A percentile compares a stretch with the other conserved stretches of the same genome.
Evolutionary conservation across 1,140 invertebrate species (phyloP).

Genomic region (Batillaria attramentaria): DNA sequence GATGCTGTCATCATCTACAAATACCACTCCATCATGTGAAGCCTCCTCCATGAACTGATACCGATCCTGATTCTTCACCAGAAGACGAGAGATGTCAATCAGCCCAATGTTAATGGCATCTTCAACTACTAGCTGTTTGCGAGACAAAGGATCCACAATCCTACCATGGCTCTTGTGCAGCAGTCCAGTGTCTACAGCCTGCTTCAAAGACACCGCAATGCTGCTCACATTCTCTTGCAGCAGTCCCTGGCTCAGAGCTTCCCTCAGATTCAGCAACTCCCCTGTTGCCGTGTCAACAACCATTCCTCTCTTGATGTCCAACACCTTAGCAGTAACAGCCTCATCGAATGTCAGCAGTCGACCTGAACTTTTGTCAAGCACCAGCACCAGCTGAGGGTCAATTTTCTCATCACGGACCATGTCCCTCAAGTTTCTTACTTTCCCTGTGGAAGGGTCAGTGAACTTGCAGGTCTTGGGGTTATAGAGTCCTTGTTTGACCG

Average conservation of each 20-base stretch:
- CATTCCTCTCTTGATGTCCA: conserved; percentile 83
- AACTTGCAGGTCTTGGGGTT: conserved; percentile 58
- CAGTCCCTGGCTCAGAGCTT: conserved; percentile 76
- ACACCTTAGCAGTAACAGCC: conserved; percentile 85
- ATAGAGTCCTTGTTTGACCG: conserved; percentile 63
- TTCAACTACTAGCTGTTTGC: conserved; percentile 80
- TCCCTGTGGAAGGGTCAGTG: conserved; percentile 62
- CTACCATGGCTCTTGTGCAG: conserved; percentile 74
- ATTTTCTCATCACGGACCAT: conserved; percentile 54
- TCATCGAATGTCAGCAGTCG: conserved; percentile 82
- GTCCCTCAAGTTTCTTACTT: conserved; percentile 52
- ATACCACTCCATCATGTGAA: conserved; percentile 81
- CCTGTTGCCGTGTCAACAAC: conserved; percentile 83
- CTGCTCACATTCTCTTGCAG: conserved; percentile 69
- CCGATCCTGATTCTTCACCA: conserved; percentile 82
- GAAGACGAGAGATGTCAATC: conserved; percentile 85
- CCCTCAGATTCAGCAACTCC: conserved; percentile 74
- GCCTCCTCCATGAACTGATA: conserved; percentile 84
- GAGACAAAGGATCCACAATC: conserved; percentile 82
- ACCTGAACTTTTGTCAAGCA: conserved; percentile 54
- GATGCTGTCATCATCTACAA: conserved; percentile 49
- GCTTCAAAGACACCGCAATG: conserved; percentile 51
- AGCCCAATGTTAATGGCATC: conserved; percentile 84
- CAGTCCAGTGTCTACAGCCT: conserved; percentile 57
- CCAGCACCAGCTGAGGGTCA: conserved; percentile 45